Evolutionary conservation across 2,888 invertebrate genomes (phyloP).

Genomic region (Dryobotodes eremita): DNA sequence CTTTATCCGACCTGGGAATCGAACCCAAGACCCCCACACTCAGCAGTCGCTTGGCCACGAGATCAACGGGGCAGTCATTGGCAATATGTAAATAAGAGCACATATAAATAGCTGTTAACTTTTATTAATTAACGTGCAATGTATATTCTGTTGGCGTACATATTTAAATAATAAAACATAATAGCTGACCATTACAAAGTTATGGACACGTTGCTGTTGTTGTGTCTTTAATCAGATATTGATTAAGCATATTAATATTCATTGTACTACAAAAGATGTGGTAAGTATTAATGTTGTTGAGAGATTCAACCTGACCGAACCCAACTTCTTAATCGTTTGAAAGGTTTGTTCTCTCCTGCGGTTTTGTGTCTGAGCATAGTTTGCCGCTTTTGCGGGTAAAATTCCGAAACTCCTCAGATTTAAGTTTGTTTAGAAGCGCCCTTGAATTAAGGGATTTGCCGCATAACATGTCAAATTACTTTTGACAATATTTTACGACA

Average conservation of each 20-base stretch:
- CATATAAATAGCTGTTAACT: not conserved
- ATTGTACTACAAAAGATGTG: not conserved
- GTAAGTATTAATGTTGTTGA: not conserved
- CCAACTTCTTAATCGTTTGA: not conserved
- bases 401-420: constrained; percentile 23
- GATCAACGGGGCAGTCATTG: not conserved
- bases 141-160: not conserved
- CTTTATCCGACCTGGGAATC: not conserved
- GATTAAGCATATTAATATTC: constrained; percentile 2
- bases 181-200: constrained; percentile 6
- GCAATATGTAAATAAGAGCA: not conserved
- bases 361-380: constrained; percentile 6
- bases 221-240: constrained; percentile 1
- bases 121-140: not conserved
- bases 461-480: not conserved
- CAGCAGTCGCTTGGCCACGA: not conserved
- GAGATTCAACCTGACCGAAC: not conserved
- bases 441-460: constrained; percentile 11
- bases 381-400: constrained; percentile 20
- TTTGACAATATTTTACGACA: constrained; percentile 6
- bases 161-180: not conserved
- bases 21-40: not conserved
- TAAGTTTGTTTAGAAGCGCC: not conserved
- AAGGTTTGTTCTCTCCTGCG: constrained; percentile 18
- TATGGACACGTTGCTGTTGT: not conserved